Conservation (phyloP, 2,888 invertebrate species). For the Lamellibrachia satsuma region DNA sequence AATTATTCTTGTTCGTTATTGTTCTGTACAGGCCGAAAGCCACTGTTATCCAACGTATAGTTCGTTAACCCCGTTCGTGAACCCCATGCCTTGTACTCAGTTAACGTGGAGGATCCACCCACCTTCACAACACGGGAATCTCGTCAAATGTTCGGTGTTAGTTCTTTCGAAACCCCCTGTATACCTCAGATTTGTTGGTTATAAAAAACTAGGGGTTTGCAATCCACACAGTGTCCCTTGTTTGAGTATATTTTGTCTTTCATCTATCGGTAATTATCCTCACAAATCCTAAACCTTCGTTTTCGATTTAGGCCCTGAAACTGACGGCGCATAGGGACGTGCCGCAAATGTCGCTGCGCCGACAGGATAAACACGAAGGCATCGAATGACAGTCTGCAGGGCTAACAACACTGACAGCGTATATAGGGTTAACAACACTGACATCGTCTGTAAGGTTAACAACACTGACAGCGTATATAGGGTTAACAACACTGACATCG, state of each 20-base stretch:
- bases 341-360: not conserved
- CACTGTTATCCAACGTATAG: not conserved
- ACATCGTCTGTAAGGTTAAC: too few relatives aligned
- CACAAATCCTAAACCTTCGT: not conserved
- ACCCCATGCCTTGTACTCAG: not conserved
- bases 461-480: too few relatives aligned
- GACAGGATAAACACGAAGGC: not conserved
- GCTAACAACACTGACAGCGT: too few relatives aligned
- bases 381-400: not conserved
- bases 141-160: not conserved
- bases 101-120: conserved; percentile 17
- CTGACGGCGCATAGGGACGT: not conserved
- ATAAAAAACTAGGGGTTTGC: not conserved
- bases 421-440: too few relatives aligned
- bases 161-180: not conserved
- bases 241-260: conserved; percentile 10
- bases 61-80: not conserved
- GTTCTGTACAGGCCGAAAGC: conserved; percentile 7
- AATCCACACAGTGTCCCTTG: too few relatives aligned
- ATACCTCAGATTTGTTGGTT: not conserved
- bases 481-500: too few relatives aligned
- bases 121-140: not conserved
- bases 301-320: not conserved
- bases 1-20: too few relatives aligned
- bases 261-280: not conserved